phyloP scores from a whole-genome alignment of 2,113 vertebrate genomes.

The Merops nubicus region DNA sequence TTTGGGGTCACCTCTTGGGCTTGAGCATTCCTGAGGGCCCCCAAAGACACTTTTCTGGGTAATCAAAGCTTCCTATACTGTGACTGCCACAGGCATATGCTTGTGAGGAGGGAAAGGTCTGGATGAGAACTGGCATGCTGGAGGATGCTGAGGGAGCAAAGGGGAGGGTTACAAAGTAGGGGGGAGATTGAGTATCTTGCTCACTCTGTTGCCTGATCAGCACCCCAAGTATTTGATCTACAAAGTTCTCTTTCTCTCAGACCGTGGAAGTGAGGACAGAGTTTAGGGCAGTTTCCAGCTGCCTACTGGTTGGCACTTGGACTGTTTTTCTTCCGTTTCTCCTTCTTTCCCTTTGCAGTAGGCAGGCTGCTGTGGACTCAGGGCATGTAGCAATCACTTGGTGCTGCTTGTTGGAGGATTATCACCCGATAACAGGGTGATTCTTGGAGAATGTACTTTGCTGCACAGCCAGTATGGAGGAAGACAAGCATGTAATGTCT shows the following conservation, averaged over 20 bases:
- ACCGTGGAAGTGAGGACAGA: not conserved
- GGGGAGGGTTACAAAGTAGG: not conserved
- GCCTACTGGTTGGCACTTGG: not conserved
- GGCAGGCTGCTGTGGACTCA: not conserved
- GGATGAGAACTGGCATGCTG: not conserved
- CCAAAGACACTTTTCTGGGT: not conserved
- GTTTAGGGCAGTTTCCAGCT: not conserved
- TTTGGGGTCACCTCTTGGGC: not conserved
- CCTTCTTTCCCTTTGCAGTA: not conserved
- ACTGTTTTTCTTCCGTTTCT: not conserved
- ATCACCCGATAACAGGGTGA: not conserved
- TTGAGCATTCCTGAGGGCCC: not conserved
- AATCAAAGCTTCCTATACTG: not conserved
- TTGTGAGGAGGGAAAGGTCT: not conserved
- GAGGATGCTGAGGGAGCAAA: not conserved
- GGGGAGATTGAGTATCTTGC: not conserved
- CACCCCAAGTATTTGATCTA: not conserved
- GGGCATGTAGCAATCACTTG: not conserved
- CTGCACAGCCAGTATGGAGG: not conserved
- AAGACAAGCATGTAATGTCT: not conserved
- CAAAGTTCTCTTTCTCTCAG: not conserved
- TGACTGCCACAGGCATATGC: not conserved
- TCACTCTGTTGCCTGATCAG: not conserved
- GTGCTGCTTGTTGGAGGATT: slow-evolving; percentile 22
- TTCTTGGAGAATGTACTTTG: slow-evolving; percentile 6